Conservation (phyloP, 2,888 invertebrate genomes). For the Plagodis pulveraria region DNA sequence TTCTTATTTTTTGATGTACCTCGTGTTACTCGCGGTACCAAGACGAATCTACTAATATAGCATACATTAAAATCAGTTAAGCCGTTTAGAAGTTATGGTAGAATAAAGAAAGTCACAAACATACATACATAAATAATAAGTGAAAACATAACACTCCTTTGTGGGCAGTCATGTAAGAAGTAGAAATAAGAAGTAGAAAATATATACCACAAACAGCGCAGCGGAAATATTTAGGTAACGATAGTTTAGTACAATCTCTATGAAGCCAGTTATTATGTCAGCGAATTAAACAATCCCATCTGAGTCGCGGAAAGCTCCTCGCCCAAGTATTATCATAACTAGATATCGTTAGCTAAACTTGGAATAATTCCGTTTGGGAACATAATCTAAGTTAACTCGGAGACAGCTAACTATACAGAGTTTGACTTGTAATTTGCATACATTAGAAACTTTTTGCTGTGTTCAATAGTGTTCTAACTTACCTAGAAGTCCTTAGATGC, state of each 20-base stretch:
- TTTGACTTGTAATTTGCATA: constrained; percentile 54
- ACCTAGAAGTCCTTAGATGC: constrained; percentile 25
- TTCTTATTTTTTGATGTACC: too few relatives aligned
- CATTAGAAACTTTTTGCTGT: constrained; percentile 50
- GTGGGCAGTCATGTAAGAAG: too few relatives aligned
- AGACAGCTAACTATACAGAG: constrained; percentile 44
- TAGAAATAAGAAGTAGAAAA: too few relatives aligned
- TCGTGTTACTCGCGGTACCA: too few relatives aligned
- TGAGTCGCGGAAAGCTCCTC: constrained; percentile 18
- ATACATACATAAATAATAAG: too few relatives aligned
- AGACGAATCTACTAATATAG: too few relatives aligned
- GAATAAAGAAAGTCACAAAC: too few relatives aligned
- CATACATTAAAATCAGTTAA: too few relatives aligned
- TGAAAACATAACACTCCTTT: too few relatives aligned
- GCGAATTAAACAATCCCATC: constrained; percentile 21
- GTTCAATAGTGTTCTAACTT: constrained; percentile 38
- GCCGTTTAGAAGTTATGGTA: too few relatives aligned
- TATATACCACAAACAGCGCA: too few relatives aligned
- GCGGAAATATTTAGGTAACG: not conserved
- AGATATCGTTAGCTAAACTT: constrained; percentile 51
- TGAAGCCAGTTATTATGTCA: constrained; percentile 44
- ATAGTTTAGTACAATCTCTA: constrained; percentile 18
- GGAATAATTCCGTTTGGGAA: constrained; percentile 53
- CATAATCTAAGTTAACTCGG: constrained; percentile 52
- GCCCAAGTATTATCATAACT: constrained; percentile 32